phyloP scores from a whole-genome alignment of 2,888 invertebrate genomes.

The Pterostichus niger region DNA sequence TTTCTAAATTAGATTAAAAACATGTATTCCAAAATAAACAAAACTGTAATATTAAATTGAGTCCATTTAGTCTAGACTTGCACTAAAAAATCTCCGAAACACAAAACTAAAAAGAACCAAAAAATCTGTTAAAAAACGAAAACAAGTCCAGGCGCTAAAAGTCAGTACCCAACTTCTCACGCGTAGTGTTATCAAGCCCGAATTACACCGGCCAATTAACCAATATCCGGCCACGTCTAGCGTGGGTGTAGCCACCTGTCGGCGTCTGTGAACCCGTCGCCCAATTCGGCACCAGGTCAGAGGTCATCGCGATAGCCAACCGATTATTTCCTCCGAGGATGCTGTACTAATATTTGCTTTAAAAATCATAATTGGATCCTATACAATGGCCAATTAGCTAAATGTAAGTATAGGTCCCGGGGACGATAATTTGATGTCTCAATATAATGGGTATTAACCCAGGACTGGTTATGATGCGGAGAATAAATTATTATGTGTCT shows the following conservation, averaged over 20 bases:
- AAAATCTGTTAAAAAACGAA: neutral
- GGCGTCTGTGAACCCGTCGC: constrained; percentile 44
- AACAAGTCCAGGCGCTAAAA: constrained; percentile 32
- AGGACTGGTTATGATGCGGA: constrained; percentile 14
- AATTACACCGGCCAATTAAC: constrained; percentile 26
- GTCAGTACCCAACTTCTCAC: constrained; percentile 26
- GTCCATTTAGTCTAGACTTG: neutral
- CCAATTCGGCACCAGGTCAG: constrained; percentile 42
- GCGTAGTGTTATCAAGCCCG: constrained; percentile 3
- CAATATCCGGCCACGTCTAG: constrained; percentile 56
- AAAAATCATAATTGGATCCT: constrained; percentile 66
- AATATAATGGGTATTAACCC: constrained; percentile 41
- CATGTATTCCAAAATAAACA: neutral
- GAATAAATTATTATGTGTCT: no score
- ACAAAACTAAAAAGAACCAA: neutral
- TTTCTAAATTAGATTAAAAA: neutral
- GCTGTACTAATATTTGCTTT: constrained; percentile 66
- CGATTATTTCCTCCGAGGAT: constrained; percentile 5
- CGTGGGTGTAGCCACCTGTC: constrained; percentile 45
- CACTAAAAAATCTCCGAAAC: neutral
- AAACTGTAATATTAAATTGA: neutral
- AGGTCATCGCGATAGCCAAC: constrained; percentile 54
- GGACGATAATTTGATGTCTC: constrained; percentile 66
- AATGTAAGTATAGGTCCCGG: constrained; percentile 76
- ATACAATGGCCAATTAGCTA: constrained; percentile 74